Evolutionary conservation across 2,113 vertebrate genomes (phyloP), one percentile per base, ranked within the genome.

Genomic region (Caretta caretta): DNA sequence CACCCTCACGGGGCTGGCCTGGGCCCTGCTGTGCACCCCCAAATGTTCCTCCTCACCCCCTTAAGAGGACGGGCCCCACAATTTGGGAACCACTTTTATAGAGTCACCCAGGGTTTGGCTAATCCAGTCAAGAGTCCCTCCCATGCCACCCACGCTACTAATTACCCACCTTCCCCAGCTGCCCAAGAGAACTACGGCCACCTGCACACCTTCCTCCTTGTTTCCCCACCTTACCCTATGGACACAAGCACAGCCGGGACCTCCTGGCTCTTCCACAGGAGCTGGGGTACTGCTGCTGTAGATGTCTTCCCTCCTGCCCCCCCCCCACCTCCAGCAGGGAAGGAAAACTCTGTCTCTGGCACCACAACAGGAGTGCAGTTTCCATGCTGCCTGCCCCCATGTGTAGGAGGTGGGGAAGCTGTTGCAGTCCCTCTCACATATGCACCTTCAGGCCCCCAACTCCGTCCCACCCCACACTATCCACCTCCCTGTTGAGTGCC

Each of bases 41-140:
- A 22, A 54, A 20, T 24, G 20, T 54, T 54, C 54, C 20, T 22
- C 54, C 14, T 5, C 54, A 54, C 8, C 54, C 8, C 20, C 54
- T 54, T 22, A 54, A 22, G 54, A 24, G 54, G 54, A 54, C 54
- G 4, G 19, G 54, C 54, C 54, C 54, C 54, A 54, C 54, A 54
- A 13, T 54, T 20, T 54, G 54, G 54, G 54, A 3, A 54, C 8
- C 56, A 57, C 56, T 57, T 25, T 57, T 57, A 5, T 19, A 65
- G 57, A 29, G 29, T 16, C 62, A n/a, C 0, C 0, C 14, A 49
- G 49, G 46, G 88, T 75, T 88, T 29, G 10, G 19, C 42, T 29
- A 20, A 91, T 65, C 51, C 0, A 2, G 79, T 1, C 0, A 0
- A 56, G 65, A 22, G 49, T 65, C 90, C 83, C n/a, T 42, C 84